Evolutionary conservation across 1,140 invertebrate genomes (phyloP).

Genomic region (Rhopalosiphum padi): DNA sequence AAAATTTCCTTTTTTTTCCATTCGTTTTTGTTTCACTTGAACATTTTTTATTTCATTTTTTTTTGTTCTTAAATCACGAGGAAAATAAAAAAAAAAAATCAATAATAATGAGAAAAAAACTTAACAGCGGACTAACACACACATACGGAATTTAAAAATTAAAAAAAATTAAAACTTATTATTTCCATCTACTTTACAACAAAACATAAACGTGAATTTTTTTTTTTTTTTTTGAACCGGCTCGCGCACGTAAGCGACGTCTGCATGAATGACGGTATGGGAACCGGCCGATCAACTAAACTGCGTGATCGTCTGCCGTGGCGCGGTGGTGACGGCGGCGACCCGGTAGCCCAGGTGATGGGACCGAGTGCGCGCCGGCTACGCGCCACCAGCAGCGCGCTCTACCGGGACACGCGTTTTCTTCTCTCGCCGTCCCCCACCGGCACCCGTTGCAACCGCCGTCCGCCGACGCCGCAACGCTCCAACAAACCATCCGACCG

Average conservation of each 20-base stretch:
- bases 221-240: constrained; percentile 55
- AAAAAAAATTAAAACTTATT: constrained; percentile 31
- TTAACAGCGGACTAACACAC: constrained; percentile 50
- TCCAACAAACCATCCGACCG: background rate
- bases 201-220: background rate
- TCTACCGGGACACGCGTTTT: constrained; percentile 17
- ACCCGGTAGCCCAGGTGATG: constrained; percentile 54
- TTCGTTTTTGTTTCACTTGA: background rate
- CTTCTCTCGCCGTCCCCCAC: background rate
- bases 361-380: constrained; percentile 37
- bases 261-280: constrained; percentile 46
- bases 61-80: background rate
- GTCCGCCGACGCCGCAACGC: background rate
- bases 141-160: constrained; percentile 10
- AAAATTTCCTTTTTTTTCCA: background rate
- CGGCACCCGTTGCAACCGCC: background rate
- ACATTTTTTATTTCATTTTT: background rate
- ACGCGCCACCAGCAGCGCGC: background rate
- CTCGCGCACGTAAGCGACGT: constrained; percentile 37
- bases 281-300: constrained; percentile 56
- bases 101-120: constrained; percentile 32
- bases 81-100: constrained; percentile 10
- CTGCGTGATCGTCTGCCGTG: constrained; percentile 56
- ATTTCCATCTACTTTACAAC: background rate
- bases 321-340: constrained; percentile 38